These are phyloP conservation scores for Enteromius radiatus DNA, from an alignment of 2,797 vertebrate genomes.

Conservation along the genomic window DNA sequence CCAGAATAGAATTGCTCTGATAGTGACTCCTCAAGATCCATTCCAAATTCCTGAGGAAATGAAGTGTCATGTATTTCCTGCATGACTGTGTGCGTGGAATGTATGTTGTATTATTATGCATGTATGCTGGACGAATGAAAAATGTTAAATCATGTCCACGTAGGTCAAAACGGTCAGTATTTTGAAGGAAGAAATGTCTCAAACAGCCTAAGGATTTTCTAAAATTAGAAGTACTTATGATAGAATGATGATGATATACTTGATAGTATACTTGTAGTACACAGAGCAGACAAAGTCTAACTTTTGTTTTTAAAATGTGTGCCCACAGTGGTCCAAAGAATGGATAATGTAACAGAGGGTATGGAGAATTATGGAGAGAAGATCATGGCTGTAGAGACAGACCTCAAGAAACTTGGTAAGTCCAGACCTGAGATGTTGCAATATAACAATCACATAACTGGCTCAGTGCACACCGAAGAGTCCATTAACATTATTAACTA, in stretches of 20 bases:
- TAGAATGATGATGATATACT: no score
- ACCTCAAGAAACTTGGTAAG: slow-evolving; percentile 93
- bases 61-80: slow-evolving; percentile 61
- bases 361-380: slow-evolving; percentile 92
- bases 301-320: slow-evolving; percentile 27
- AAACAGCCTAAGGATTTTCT: not conserved
- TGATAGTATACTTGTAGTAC: not conserved
- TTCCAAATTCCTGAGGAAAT: slow-evolving; percentile 67
- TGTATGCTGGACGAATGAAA: slow-evolving; percentile 8
- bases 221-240: not conserved
- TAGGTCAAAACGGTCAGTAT: not conserved
- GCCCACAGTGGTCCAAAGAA: slow-evolving; percentile 91
- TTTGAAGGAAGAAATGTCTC: not conserved
- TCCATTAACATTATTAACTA: not conserved
- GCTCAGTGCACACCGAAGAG: not conserved
- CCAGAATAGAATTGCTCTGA: slow-evolving; percentile 47
- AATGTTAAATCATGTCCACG: not conserved
- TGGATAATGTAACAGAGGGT: slow-evolving; percentile 93
- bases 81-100: slow-evolving; percentile 47
- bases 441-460: not conserved
- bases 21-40: slow-evolving; percentile 47
- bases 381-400: slow-evolving; percentile 88
- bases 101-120: slow-evolving; percentile 20
- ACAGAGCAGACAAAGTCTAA: slow-evolving; percentile 11
- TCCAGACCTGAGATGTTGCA: not conserved